phyloP scores from a whole-genome alignment of 2,797 vertebrate species.

The Pterois miles region DNA sequence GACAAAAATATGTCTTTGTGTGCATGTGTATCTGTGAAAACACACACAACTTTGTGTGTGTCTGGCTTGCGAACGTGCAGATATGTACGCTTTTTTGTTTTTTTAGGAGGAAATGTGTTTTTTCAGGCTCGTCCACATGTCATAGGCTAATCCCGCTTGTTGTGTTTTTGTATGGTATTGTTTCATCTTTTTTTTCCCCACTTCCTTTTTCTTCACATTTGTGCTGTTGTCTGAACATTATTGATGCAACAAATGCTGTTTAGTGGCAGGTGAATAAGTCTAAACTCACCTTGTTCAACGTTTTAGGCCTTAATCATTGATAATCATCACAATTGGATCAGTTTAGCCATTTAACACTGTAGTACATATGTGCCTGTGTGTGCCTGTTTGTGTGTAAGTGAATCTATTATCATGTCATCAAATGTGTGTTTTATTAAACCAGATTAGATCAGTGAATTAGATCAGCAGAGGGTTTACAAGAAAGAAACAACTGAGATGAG shows the following conservation, averaged over 20 bases:
- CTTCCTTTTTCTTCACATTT: background rate
- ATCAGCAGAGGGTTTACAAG: background rate
- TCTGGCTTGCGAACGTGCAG: slow-evolving; percentile 47
- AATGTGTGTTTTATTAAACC: slow-evolving; percentile 23
- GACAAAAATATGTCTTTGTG: slow-evolving; percentile 50
- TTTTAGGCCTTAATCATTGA: background rate
- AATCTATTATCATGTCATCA: background rate
- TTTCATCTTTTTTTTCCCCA: background rate
- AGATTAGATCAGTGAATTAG: slow-evolving; percentile 21
- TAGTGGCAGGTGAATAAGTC: background rate
- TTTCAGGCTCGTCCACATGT: slow-evolving; percentile 7
- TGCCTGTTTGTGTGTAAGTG: background rate
- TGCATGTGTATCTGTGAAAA: slow-evolving; percentile 26
- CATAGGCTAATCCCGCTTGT: background rate
- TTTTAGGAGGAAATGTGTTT: slow-evolving; percentile 6
- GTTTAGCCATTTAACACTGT: background rate
- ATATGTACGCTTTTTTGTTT: slow-evolving; percentile 47
- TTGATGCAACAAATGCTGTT: background rate
- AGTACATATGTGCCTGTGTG: background rate
- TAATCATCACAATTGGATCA: background rate
- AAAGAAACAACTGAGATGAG: slow-evolving; percentile 19
- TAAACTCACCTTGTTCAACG: background rate
- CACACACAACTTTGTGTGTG: slow-evolving; percentile 12
- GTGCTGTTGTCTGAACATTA: background rate
- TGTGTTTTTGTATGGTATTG: background rate